Evolutionary conservation across 2,797 vertebrate genomes (phyloP).

Genomic region (Enteromius argenteus): DNA sequence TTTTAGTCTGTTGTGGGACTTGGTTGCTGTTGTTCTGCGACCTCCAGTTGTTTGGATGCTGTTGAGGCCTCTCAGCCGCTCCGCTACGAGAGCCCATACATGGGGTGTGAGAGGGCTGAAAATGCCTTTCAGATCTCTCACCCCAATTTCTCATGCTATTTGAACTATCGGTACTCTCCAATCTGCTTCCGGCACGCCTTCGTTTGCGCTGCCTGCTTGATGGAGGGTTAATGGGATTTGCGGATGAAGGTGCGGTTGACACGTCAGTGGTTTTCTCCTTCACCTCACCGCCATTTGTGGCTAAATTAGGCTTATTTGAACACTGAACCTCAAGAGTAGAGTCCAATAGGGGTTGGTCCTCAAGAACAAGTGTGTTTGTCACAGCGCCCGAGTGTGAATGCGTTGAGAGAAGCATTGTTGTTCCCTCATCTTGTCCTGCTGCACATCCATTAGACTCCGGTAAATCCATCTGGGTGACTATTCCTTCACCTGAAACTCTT

Average conservation of each 20-base stretch:
- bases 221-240: constrained; percentile 64
- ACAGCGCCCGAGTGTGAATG: constrained; percentile 37
- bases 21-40: constrained; percentile 56
- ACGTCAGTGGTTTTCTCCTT: constrained; percentile 11
- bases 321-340: constrained; percentile 37
- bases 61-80: constrained; percentile 61
- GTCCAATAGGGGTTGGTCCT: constrained; percentile 67
- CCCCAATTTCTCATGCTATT: constrained; percentile 59
- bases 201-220: constrained; percentile 79
- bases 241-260: not conserved
- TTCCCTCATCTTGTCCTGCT: constrained; percentile 44
- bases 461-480: constrained; percentile 59
- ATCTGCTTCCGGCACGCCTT: constrained; percentile 82
- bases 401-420: constrained; percentile 10
- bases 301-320: not conserved
- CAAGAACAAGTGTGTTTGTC: constrained; percentile 56
- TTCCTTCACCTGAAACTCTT: constrained; percentile 14
- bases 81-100: constrained; percentile 61
- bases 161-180: constrained; percentile 69
- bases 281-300: constrained; percentile 13
- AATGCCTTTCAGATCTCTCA: constrained; percentile 47
- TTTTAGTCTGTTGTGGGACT: constrained; percentile 66
- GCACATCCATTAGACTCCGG: constrained; percentile 65
- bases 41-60: constrained; percentile 53
- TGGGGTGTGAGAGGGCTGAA: constrained; percentile 70